Percentiles rank a stretch among this genome's conserved stretches.
phyloP scores from a whole-genome alignment of 1,140 invertebrate genomes.

The Elymnias hypermnestra region DNA sequence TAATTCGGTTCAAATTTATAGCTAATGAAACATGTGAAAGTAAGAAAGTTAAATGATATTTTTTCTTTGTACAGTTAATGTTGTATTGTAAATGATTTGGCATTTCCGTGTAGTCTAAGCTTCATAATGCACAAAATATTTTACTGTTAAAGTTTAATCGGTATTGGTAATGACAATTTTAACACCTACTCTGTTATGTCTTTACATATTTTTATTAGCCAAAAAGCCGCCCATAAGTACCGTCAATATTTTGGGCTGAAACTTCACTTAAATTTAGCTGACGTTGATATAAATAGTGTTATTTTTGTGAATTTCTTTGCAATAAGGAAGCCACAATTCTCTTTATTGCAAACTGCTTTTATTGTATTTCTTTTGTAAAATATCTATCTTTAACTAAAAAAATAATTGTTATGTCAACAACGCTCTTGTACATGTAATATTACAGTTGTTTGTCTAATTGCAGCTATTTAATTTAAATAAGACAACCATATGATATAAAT shows the following conservation, averaged over 20 bases:
- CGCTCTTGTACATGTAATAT: neutral
- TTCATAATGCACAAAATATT: constrained; percentile 55
- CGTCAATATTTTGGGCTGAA: too few relatives aligned
- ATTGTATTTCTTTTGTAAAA: too few relatives aligned
- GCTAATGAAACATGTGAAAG: too few relatives aligned
- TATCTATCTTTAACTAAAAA: neutral
- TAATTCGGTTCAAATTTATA: neutral
- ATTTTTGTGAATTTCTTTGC: neutral
- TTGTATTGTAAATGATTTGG: constrained; percentile 51
- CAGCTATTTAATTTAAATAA: constrained; percentile 14
- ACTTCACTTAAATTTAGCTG: too few relatives aligned
- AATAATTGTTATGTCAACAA: neutral
- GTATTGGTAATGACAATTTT: constrained; percentile 20
- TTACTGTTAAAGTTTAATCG: constrained; percentile 25
- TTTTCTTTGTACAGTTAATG: constrained; percentile 46
- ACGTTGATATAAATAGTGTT: neutral
- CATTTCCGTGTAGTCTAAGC: constrained; percentile 52
- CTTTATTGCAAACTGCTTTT: too few relatives aligned
- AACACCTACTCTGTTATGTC: constrained; percentile 14
- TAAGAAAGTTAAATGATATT: too few relatives aligned
- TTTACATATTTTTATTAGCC: constrained; percentile 1
- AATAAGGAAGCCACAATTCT: too few relatives aligned
- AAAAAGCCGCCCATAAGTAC: too few relatives aligned
- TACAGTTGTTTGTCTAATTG: constrained; percentile 7
- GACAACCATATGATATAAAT: constrained; percentile 2